Base-by-base conservation (phyloP, 2,113 vertebrate genomes). In the Axis porcinus region DNA sequence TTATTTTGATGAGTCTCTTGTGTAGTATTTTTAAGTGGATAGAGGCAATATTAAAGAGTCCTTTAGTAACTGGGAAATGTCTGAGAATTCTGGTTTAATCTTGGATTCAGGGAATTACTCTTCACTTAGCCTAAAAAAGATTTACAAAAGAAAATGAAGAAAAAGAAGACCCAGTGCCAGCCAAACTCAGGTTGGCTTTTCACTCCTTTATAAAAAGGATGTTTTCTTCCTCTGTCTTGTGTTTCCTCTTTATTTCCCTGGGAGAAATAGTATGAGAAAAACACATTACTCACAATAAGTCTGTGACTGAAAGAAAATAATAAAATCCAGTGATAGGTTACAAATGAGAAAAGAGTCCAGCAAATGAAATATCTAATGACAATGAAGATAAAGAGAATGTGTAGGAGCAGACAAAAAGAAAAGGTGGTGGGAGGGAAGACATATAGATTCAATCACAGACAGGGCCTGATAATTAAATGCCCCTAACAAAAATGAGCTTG, bases 281-380 rank as follows among this genome's bases (percentile, higher is more conserved):
- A 40, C 43, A 96, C 70, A 97, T 98, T 97, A 94, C 57, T 98
- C 96, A 95, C 93, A 55, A 50, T 19, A 62, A 98, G 45, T 28
- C 93, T 64, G 43, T 92, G 90, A 88, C 45, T 54, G 95, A 96
- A 93, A 95, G 96, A 97, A 98, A 98, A 98, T 95, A 97, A 97
- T 94, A 97, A 98, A 98, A 92, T 90, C 3, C 91, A 98, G 70
- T 43, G 36, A 96, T 94, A 84, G 83, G 36, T 94, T 98, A 97
- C 94, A 98, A 98, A 98, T 92, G n/a, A 98, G 94, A 95, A 97
- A 95, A 97, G 47, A 7, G 3, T 54, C 84, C 70, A 62, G 86
- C 57, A 58, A 98, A 97, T 70, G 70, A 95, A 98, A 97, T 94
- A 95, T 17, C 47, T 95, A 97, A 96, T 87, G 78, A 96, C 55